Base-by-base conservation (phyloP, 2,113 vertebrate species). In the Ondatra zibethicus region DNA sequence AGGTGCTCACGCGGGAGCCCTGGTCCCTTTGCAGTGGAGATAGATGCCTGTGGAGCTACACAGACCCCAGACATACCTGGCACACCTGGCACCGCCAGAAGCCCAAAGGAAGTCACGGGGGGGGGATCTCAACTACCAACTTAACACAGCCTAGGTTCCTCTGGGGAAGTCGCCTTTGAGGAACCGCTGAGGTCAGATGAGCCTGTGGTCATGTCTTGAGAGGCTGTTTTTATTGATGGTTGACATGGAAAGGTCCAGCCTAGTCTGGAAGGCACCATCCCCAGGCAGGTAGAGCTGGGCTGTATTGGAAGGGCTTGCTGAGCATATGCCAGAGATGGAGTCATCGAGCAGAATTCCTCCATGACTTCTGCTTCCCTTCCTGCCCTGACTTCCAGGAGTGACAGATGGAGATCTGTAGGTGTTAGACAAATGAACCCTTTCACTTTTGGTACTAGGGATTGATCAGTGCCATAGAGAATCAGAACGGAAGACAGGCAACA, bases 31-130 rank as follows among this genome's bases (percentile, higher is more conserved):
- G 3, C 29, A 11, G 39, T 6, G 16, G 25, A 73, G 42, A n/a
- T 3, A 45, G 72, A 33, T 14, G 33, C 27, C 63, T 55, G 68
- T n/a, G 29, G 63, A 14, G 9, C 11, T 39, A 6, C 2, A 17
- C 66, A 50, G 14, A 39, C 19, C 75, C 10, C 11, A 52, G 23
- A 29, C 42, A 63, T 47, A 31, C 17, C 6, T 7, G 39, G n/a
- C 23, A 36, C 12, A 11, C 0, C 17, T 3, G 13, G 29, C 39
- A 16, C n/a, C 31, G 25, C 31, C 65, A 25, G n/a, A 73, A 84
- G 39, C 36, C 42, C 33, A 36, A 21, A 7, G 0, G 10, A 19
- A 2, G 5, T 0, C 27, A 25, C 17, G 27, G 16, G 25, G 50
- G 58, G 36, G 0, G 39, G 4, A 21, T 14, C 27, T 84, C 81